Percentiles rank a stretch among this genome's conserved stretches.
These are phyloP conservation scores for Trichonephila inaurata DNA, from an alignment of 1,140 invertebrate genomes.

Conservation along the genomic window DNA sequence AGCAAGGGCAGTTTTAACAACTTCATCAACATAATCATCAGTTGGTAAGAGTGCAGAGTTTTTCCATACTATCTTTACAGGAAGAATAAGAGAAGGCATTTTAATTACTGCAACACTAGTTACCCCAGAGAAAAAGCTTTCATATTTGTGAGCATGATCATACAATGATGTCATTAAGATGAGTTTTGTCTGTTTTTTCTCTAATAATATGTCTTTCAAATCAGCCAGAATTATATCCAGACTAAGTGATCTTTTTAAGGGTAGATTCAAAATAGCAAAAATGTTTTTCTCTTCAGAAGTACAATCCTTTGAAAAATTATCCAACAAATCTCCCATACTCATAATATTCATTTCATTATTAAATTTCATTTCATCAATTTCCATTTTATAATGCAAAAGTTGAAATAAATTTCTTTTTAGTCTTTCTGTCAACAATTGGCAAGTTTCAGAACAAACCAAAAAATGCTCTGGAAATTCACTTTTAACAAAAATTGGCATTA, in stretches of 20 bases:
- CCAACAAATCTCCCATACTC: conserved; percentile 41
- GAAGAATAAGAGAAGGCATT: conserved; percentile 37
- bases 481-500: conserved; percentile 45
- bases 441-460: conserved; percentile 59
- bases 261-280: conserved; percentile 43
- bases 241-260: conserved; percentile 45
- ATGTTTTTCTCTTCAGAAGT: background rate
- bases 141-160: conserved; percentile 37
- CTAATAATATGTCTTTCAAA: conserved; percentile 23
- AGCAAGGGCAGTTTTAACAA: conserved; percentile 52
- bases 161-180: conserved; percentile 21
- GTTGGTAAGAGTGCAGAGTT: background rate
- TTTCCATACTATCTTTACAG: conserved; percentile 61
- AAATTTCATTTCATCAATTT: background rate
- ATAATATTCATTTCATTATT: conserved; percentile 2
- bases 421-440: conserved; percentile 1
- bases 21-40: conserved; percentile 63
- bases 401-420: conserved; percentile 40
- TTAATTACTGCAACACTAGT: background rate
- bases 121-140: conserved; percentile 50
- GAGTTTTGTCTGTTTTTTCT: background rate
- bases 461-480: conserved; percentile 45
- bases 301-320: background rate
- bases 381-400: background rate
- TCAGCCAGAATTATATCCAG: conserved; percentile 34